A percentile compares a stretch with the other conserved stretches of the same genome.
These are phyloP conservation scores for Drosophila pseudoananassae DNA, from an alignment of 1,140 invertebrate genomes.

Conservation along the genomic window DNA sequence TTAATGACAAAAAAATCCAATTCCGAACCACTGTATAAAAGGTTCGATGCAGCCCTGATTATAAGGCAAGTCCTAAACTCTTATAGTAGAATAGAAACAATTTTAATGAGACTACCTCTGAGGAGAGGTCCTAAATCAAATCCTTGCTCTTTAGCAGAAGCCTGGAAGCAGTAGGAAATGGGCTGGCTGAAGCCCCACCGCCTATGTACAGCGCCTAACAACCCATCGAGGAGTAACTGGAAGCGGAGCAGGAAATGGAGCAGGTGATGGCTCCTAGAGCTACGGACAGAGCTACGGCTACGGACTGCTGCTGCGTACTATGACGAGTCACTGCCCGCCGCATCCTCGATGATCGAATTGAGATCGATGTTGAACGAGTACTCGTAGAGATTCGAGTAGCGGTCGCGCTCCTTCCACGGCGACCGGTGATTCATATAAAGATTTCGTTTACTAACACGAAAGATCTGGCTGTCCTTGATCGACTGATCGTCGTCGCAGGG, in stretches of 20 bases:
- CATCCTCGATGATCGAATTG: constrained; percentile 84
- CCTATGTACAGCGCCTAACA: constrained; percentile 65
- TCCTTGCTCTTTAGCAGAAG: constrained; percentile 35
- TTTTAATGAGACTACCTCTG: background rate
- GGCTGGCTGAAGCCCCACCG: constrained; percentile 29
- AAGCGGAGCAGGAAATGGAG: background rate
- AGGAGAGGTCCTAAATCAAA: constrained; percentile 4
- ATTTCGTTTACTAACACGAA: constrained; percentile 84
- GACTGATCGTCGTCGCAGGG: constrained; percentile 84
- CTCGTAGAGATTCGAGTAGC: constrained; percentile 84
- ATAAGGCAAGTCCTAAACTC: constrained; percentile 4
- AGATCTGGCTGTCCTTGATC: constrained; percentile 84
- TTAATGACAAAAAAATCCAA: background rate
- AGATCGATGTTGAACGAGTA: constrained; percentile 84
- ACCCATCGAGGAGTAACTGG: constrained; percentile 53
- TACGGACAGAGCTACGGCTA: constrained; percentile 27
- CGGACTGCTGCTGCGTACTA: constrained; percentile 82
- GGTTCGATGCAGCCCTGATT: constrained; percentile 37
- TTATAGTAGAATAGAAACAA: background rate
- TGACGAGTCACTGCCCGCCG: constrained; percentile 83
- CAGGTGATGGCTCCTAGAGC: background rate
- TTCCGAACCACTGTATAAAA: constrained; percentile 3
- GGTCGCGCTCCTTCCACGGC: constrained; percentile 82
- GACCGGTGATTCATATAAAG: constrained; percentile 84
- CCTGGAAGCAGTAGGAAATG: constrained; percentile 55